A percentile compares a stretch with the other conserved stretches of the same genome.
Conservation (phyloP, 2,113 vertebrate genomes). For the Phalacrocorax aristotelis region DNA sequence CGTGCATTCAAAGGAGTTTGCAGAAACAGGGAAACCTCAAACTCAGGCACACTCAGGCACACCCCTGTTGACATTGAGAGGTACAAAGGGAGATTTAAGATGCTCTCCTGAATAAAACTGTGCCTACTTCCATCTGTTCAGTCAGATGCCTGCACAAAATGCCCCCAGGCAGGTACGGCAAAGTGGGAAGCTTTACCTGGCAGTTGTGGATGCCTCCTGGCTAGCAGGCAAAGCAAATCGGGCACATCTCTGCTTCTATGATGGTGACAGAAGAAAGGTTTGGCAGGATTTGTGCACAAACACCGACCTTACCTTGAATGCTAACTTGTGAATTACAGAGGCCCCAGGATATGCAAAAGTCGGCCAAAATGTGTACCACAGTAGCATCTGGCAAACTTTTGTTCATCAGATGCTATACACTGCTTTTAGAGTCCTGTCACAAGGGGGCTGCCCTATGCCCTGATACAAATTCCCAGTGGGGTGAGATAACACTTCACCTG, state of each 20-base stretch:
- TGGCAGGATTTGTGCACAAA: background rate
- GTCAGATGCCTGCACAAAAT: background rate
- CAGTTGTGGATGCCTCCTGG: background rate
- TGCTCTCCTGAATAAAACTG: background rate
- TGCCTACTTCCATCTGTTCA: background rate
- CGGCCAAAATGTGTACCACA: background rate
- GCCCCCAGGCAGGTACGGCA: background rate
- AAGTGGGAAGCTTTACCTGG: background rate
- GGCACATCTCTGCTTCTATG: background rate
- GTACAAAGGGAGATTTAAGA: background rate
- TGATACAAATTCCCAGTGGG: accelerated
- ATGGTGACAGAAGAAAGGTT: background rate
- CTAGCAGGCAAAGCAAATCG: background rate
- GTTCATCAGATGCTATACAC: background rate
- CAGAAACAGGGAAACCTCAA: background rate
- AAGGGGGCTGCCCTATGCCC: background rate
- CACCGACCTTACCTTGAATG: background rate
- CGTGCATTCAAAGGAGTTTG: background rate
- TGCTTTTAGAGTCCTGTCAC: background rate
- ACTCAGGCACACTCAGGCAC: background rate
- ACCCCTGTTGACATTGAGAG: background rate
- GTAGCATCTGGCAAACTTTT: background rate
- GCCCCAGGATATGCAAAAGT: background rate
- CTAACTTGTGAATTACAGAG: background rate
- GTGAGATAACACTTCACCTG: background rate